These are phyloP conservation scores for Nezara viridula DNA, from an alignment of 2,888 invertebrate species.

Conservation along the genomic window DNA sequence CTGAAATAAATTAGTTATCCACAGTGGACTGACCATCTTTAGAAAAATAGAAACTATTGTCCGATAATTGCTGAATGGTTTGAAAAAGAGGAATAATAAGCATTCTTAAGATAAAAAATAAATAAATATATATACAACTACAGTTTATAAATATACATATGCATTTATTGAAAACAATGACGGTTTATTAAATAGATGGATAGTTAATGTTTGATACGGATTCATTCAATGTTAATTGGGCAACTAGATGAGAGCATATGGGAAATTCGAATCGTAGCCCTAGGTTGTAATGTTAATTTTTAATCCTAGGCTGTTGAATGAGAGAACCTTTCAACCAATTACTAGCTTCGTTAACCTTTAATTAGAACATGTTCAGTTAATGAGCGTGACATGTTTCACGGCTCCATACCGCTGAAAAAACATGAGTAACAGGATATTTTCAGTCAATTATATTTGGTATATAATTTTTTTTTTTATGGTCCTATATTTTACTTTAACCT, in stretches of 20 bases:
- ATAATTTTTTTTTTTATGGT: background rate
- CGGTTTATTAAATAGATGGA: too few relatives aligned
- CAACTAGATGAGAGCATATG: background rate
- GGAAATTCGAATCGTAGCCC: background rate
- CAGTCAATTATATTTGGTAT: background rate
- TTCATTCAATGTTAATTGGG: background rate
- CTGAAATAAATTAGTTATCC: too few relatives aligned
- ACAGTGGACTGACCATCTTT: too few relatives aligned
- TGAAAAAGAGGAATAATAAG: too few relatives aligned
- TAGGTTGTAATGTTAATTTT: background rate
- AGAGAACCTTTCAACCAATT: slow-evolving; percentile 23
- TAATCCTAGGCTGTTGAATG: background rate
- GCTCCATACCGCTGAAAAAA: background rate
- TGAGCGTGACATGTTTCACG: slow-evolving; percentile 5
- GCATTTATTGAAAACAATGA: too few relatives aligned
- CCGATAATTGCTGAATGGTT: too few relatives aligned
- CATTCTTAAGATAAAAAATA: too few relatives aligned
- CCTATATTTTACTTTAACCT: too few relatives aligned
- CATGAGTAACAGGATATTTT: background rate
- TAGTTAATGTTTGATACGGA: background rate
- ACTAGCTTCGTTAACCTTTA: slow-evolving; percentile 2
- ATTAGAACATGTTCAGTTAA: slow-evolving; percentile 29
- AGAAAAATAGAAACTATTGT: too few relatives aligned
- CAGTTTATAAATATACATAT: too few relatives aligned
- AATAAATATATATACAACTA: too few relatives aligned